These are phyloP conservation scores for Mayetiola destructor DNA, from an alignment of 2,888 invertebrate genomes.

Conservation along the genomic window DNA sequence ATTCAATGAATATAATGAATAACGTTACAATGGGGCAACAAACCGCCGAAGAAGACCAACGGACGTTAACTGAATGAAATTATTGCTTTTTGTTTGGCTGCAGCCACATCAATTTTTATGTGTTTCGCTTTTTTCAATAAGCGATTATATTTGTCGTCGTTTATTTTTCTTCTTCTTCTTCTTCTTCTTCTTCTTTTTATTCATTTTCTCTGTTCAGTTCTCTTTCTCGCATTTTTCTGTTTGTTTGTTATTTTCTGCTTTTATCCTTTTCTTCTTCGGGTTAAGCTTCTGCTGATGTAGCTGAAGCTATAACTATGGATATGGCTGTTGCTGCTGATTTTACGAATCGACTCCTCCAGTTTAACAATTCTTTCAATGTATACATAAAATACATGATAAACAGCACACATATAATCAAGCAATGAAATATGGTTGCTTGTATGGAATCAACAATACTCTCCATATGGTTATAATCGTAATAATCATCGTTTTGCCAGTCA, in stretches of 20 bases:
- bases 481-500: too few species aligned
- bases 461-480: too few species aligned
- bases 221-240: not conserved
- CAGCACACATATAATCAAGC: too few species aligned
- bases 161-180: not conserved
- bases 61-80: conserved; percentile 12
- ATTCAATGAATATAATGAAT: too few species aligned
- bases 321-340: too few species aligned
- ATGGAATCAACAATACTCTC: too few species aligned
- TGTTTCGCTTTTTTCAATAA: conserved; percentile 12
- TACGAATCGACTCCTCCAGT: too few species aligned
- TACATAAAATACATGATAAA: too few species aligned
- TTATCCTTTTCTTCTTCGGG: not conserved
- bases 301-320: not conserved
- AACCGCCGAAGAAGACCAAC: conserved; percentile 8
- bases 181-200: not conserved
- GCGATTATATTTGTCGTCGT: conserved; percentile 9
- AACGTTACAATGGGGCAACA: not conserved
- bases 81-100: conserved; percentile 11
- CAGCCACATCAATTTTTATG: conserved; percentile 12
- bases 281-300: not conserved
- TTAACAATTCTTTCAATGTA: too few species aligned
- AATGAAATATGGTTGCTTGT: too few species aligned
- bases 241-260: not conserved
- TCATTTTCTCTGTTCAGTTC: not conserved